Evolutionary conservation across 2,888 invertebrate species (phyloP).

Genomic region (Danaus chrysippus): DNA sequence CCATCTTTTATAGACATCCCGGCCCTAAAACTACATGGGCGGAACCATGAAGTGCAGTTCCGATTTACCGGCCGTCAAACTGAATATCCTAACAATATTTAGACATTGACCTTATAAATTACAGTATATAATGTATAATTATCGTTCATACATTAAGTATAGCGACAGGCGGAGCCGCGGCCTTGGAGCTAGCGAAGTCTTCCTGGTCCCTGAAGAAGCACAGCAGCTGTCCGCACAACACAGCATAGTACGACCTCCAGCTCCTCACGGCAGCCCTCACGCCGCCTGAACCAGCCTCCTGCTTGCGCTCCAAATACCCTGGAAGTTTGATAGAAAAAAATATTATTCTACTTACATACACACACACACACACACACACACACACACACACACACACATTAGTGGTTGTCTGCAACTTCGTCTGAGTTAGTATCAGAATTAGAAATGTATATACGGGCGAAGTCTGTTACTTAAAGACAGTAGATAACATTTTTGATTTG

Average conservation of each 20-base stretch:
- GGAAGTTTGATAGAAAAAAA: slow-evolving; percentile 13
- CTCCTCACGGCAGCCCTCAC: slow-evolving; percentile 96
- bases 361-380: no score
- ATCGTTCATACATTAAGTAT: slow-evolving; percentile 75
- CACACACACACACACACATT: not conserved
- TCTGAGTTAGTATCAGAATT: no score
- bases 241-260: slow-evolving; percentile 97
- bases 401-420: no score
- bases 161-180: slow-evolving; percentile 91
- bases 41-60: no score
- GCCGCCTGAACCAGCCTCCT: slow-evolving; percentile 94
- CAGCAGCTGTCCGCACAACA: slow-evolving; percentile 96
- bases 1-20: no score
- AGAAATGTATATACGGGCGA: not conserved
- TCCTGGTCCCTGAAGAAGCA: slow-evolving; percentile 98
- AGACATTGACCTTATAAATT: no score
- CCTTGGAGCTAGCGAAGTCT: slow-evolving; percentile 93
- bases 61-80: no score
- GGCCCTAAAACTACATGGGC: no score
- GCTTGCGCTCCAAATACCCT: slow-evolving; percentile 91
- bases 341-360: not conserved
- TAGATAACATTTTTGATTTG: no score
- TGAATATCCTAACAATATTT: no score
- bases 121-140: not conserved
- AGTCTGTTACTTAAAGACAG: not conserved